Evolutionary conservation across 2,888 invertebrate genomes (phyloP), one percentile per base, ranked within the genome.

Genomic region (Steinernema carpocapsae): DNA sequence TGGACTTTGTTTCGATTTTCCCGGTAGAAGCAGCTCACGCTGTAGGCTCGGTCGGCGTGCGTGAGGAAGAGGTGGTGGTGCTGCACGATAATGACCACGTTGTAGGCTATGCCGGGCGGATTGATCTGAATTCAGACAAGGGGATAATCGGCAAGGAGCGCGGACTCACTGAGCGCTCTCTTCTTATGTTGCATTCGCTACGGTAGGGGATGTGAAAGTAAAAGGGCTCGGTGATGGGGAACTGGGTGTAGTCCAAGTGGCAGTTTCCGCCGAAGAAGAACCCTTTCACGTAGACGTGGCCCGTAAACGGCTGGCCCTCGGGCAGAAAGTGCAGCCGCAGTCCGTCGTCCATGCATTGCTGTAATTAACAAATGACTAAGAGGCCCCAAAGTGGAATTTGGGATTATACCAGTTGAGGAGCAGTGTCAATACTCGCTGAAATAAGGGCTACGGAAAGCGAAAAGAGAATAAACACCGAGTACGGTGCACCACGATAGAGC

Each of bases 261-360:
- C 83, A 83, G 26, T 77, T 71, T 29, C 32, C 52, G 1, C 78
- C 72, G 72, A 79, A 77, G 74, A 86, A 86, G 75, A 85, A 86
- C 17, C 84, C 86, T 72, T 84, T 83, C 2, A 86, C 85, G 72
- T 86, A 86, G 19, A 86, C 81, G 76, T 86, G 86, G 1, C 86
- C 86, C 17, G 77, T 75, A 75, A 86, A 86, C 4, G 82, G 78
- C 70, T 71, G 42, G 17, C 37, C 26, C n/a, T 81, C 78, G 14
- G 81, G 80, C 12, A 79, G 75, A 56, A 85, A 79, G 64, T 82
- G 80, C 32, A 85, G 76, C 3, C 84, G 81, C 52, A 85, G 82
- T 14, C 79, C 82, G 32, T 84, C 83, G 26, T 81, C 76, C 29
- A 82, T 74, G 46, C 85, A 85, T 72, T 85, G 84, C 84, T 84